Conservation (phyloP, 2,113 vertebrate genomes). For the Chitala chitala region DNA sequence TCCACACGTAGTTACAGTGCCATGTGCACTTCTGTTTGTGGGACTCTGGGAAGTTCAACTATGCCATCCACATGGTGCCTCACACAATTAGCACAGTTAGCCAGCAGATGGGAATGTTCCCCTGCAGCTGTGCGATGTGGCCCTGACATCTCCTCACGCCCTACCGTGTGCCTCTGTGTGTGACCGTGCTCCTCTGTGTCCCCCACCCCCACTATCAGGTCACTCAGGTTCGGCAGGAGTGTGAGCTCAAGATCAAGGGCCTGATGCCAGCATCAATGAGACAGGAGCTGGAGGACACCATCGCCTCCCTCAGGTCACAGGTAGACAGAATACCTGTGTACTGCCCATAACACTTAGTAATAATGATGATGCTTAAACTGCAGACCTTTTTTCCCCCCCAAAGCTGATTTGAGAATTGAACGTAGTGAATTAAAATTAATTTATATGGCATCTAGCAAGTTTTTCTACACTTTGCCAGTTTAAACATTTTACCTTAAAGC, state of each 20-base stretch:
- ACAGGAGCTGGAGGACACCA: conserved; percentile 87
- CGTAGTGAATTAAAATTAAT: no score
- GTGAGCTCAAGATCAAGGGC: conserved; percentile 79
- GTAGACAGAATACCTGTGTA: conserved; percentile 51
- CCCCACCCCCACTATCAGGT: conserved; percentile 63
- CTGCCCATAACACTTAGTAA: background rate
- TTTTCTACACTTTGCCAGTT: no score
- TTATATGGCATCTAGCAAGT: no score
- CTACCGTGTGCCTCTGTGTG: background rate
- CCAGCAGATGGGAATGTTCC: conserved; percentile 59
- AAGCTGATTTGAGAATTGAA: no score
- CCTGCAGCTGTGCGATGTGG: conserved; percentile 52
- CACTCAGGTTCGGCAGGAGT: conserved; percentile 74
- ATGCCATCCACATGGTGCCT: no score
- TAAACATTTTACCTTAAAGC: no score
- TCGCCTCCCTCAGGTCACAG: conserved; percentile 88
- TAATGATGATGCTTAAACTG: no score
- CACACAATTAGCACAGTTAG: no score
- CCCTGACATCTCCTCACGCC: conserved; percentile 22
- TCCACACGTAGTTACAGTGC: no score
- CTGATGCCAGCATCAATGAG: conserved; percentile 79
- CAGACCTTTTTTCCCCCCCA: no score
- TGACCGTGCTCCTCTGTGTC: background rate
- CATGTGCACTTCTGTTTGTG: no score
- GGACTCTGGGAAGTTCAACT: no score